phyloP scores from a whole-genome alignment of 2,888 invertebrate genomes.

The Pogonocherus hispidulus region DNA sequence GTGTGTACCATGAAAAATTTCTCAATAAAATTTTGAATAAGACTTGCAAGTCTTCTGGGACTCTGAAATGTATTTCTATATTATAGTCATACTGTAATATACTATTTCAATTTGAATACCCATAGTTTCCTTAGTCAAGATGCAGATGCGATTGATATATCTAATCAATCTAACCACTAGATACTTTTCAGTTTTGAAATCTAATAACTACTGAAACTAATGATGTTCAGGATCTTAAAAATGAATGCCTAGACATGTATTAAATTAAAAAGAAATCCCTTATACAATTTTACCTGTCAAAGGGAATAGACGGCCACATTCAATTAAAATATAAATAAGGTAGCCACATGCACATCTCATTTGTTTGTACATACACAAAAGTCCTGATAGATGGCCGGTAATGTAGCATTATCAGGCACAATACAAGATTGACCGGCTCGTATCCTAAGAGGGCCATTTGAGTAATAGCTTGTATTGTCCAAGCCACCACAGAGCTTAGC shows the following conservation, averaged over 20 bases:
- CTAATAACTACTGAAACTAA: background rate
- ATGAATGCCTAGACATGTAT: background rate
- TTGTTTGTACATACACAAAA: slow-evolving; percentile 13
- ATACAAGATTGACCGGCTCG: slow-evolving; percentile 24
- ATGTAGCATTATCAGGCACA: slow-evolving; percentile 16
- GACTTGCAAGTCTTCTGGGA: no score
- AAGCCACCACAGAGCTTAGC: background rate
- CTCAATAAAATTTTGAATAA: no score
- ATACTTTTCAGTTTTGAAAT: no score
- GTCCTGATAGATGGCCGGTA: slow-evolving; percentile 10
- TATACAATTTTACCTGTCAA: background rate
- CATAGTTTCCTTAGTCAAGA: no score
- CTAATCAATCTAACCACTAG: no score
- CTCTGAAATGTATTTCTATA: no score
- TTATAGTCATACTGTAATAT: no score
- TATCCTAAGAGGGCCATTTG: background rate
- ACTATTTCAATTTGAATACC: no score
- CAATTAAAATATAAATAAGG: slow-evolving; percentile 24
- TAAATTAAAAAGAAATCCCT: background rate
- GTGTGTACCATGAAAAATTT: no score
- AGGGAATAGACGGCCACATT: background rate
- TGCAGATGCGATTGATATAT: background rate
- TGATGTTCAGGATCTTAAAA: no score
- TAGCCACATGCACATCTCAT: slow-evolving; percentile 2
- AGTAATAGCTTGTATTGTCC: slow-evolving; percentile 25